These are phyloP conservation scores for Scomber colias DNA, from an alignment of 2,113 vertebrate genomes.

Conservation along the genomic window DNA sequence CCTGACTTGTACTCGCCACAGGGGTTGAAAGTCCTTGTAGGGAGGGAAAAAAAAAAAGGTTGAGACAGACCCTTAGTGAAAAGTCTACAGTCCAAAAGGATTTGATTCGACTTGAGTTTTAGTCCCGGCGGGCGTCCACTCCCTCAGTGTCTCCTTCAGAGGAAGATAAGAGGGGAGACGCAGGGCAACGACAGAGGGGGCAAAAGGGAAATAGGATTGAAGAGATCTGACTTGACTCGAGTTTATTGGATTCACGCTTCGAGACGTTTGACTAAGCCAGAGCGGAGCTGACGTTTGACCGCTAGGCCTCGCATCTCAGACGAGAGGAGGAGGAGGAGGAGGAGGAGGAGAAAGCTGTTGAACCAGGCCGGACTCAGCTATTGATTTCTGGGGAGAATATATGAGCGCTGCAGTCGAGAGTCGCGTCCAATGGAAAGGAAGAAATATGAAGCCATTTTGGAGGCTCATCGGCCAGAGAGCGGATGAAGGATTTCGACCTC, in stretches of 20 bases:
- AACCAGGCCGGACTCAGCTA: background rate
- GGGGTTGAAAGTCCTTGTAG: background rate
- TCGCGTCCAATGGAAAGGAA: background rate
- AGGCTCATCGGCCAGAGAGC: background rate
- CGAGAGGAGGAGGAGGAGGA: background rate
- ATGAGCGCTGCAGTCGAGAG: background rate
- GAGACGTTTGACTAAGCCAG: background rate
- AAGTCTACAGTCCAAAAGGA: constrained; percentile 33
- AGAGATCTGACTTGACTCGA: constrained; percentile 36
- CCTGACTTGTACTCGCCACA: background rate
- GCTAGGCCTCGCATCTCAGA: background rate
- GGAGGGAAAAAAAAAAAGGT: background rate
- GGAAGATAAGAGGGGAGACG: constrained; percentile 7
- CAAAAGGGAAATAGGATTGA: background rate
- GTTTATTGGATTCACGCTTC: constrained; percentile 42
- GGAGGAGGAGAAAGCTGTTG: background rate
- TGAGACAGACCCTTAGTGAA: constrained; percentile 33
- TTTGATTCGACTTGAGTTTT: constrained; percentile 39
- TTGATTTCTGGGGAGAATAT: constrained; percentile 43
- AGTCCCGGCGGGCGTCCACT: constrained; percentile 13
- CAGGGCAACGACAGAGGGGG: constrained; percentile 7
- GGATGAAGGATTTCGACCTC: constrained; percentile 21
- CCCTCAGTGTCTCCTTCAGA: constrained; percentile 10
- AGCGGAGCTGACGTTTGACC: constrained; percentile 51
- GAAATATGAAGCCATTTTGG: constrained; percentile 26